Base-by-base conservation (phyloP, 2,113 vertebrate genomes). In the Oxygymnocypris stewartii region DNA sequence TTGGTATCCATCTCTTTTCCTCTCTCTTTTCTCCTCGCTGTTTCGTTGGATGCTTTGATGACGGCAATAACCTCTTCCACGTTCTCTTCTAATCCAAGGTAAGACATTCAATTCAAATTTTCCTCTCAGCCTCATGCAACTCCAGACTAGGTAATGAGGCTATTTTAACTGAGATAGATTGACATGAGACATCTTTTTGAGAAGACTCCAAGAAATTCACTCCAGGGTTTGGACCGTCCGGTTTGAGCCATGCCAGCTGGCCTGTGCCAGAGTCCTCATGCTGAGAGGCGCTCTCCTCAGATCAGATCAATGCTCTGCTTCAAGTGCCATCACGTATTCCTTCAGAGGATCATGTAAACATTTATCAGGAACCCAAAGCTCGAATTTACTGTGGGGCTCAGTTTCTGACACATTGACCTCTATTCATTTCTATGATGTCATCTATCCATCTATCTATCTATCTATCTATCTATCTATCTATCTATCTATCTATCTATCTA, bases 21-120 rank as follows among this genome's bases (percentile, higher is more conserved):
- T 76, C 71, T 86, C 54, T 76, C 65, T 67, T 63, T 44, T 31
- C 83, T 49, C 57, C 25, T 11, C 9, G 23, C 87, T 28, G 12
- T 74, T 79, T 75, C 35, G 4, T 69, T 10, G 59, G 84, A 82
- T 74, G 82, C 63, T 81, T 74, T 51, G 11, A 77, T 42, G 65
- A 61, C 51, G 61, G 57, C 79, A 59, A 84, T 82, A 42, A 85
- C 54, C 77, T 77, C 40, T 67, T 63, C 12, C 37, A 12, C 6
- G 1, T 10, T 73, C 28, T 47, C 54, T 76, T 61, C 20, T 79
- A 67, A 73, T 83, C 84, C 87, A 83, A 90, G 89, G 89, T 90
- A 90, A 90, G 89, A 88, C 73, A 78, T 54, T 28, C 11, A 78
- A 82, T 59, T 20, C 25, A 28, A 37, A 37, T 51, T 84, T 67